A percentile compares a stretch with the other conserved stretches of the same genome.
These are phyloP conservation scores for Cichladusa arquata DNA, from an alignment of 2,113 vertebrate species.

Conservation along the genomic window DNA sequence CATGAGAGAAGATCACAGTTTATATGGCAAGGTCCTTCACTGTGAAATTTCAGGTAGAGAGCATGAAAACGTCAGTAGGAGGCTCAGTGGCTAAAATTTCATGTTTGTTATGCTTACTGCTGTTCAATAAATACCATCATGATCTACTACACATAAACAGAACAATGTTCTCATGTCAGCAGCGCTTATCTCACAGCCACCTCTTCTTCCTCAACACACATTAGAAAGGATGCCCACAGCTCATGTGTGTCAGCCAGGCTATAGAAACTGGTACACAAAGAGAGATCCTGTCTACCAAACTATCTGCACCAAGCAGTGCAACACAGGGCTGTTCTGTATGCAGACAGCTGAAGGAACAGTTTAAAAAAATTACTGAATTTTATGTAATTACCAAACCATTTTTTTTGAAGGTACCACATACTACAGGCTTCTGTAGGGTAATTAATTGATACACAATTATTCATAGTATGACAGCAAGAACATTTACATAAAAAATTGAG, in stretches of 20 bases:
- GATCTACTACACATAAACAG: neutral
- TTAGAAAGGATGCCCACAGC: neutral
- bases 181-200: accelerated
- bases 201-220: neutral
- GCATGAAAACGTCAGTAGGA: neutral
- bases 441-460: neutral
- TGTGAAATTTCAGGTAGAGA: neutral
- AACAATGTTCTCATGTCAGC: neutral
- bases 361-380: neutral
- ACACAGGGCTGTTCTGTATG: neutral
- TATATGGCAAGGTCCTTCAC: neutral
- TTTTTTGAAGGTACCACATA: neutral
- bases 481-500: neutral
- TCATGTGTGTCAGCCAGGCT: neutral
- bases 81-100: neutral
- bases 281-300: neutral
- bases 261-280: neutral
- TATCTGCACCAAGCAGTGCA: neutral
- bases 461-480: neutral
- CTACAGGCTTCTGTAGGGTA: neutral
- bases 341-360: neutral
- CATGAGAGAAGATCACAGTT: neutral
- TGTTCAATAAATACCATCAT: neutral
- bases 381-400: neutral
- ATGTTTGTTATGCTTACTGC: neutral